A percentile compares a stretch with the other conserved stretches of the same genome.
Evolutionary conservation across 2,888 invertebrate genomes (phyloP).

Genomic region (Malthinus flaveolus): DNA sequence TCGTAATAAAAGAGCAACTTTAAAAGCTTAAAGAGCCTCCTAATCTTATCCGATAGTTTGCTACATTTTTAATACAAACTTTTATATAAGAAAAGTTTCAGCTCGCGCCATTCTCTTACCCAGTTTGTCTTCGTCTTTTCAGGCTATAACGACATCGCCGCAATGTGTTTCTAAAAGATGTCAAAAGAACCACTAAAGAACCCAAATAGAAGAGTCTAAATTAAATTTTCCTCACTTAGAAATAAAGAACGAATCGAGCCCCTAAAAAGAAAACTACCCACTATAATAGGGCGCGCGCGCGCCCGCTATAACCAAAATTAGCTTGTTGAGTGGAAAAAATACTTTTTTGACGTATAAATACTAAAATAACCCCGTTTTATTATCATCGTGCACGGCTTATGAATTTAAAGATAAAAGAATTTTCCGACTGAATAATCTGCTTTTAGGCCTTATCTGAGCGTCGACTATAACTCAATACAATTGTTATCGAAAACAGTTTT

Average conservation of each 20-base stretch:
- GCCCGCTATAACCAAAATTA: not conserved
- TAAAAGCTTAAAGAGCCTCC: slow-evolving; percentile 12
- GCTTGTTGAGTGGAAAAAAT: not conserved
- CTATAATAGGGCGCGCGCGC: no score
- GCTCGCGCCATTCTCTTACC: slow-evolving; percentile 11
- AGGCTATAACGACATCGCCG: slow-evolving; percentile 5
- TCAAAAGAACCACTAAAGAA: not conserved
- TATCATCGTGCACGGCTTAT: slow-evolving; percentile 9
- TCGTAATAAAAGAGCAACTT: slow-evolving; percentile 18
- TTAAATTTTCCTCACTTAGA: slow-evolving; percentile 4
- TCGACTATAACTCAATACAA: slow-evolving; percentile 22
- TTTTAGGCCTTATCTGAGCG: slow-evolving; percentile 18
- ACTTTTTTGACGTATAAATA: not conserved
- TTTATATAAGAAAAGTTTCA: slow-evolving; percentile 29
- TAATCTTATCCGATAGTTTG: slow-evolving; percentile 20
- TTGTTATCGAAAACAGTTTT: slow-evolving; percentile 23
- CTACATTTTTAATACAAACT: slow-evolving; percentile 28
- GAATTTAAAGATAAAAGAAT: slow-evolving; percentile 23
- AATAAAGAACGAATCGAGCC: not conserved
- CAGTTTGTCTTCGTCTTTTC: slow-evolving; percentile 12
- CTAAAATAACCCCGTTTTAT: slow-evolving; percentile 1
- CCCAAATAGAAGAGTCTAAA: slow-evolving; percentile 2
- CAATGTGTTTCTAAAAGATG: slow-evolving; percentile 2
- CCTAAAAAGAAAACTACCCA: not conserved
- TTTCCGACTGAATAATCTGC: slow-evolving; percentile 17